Percentiles rank a stretch among this genome's conserved stretches.
These are phyloP conservation scores for Oryzias woworae DNA, from an alignment of 2,113 vertebrate species.

Conservation along the genomic window DNA sequence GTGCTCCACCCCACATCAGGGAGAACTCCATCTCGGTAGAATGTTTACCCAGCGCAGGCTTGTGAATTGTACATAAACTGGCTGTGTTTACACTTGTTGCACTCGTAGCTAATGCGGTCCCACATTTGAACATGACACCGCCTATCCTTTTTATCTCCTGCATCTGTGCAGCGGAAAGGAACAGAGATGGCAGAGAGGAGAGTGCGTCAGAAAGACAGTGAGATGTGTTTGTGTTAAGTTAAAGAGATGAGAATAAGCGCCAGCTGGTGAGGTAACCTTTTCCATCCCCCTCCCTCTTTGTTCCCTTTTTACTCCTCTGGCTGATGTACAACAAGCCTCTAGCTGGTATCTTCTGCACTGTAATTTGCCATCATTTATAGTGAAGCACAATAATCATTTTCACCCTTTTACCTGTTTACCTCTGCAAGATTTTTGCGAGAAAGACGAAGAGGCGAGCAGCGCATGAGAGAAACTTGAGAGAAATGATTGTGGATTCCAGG, in stretches of 20 bases:
- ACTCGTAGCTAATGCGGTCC: conserved; percentile 55
- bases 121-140: conserved; percentile 56
- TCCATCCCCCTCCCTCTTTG: conserved; percentile 56
- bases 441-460: conserved; percentile 10
- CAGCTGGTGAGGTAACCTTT: conserved; percentile 72
- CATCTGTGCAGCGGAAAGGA: conserved; percentile 44
- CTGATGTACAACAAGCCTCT: conserved; percentile 43
- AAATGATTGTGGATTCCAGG: conserved; percentile 20
- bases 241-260: conserved; percentile 50
- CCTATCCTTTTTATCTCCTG: conserved; percentile 58
- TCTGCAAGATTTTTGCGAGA: conserved; percentile 33
- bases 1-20: conserved; percentile 24
- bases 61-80: conserved; percentile 37
- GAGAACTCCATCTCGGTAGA: conserved; percentile 16
- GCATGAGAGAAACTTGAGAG: conserved; percentile 10
- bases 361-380: conserved; percentile 57
- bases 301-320: conserved; percentile 49
- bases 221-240: conserved; percentile 21
- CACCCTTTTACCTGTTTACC: conserved; percentile 57
- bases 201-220: conserved; percentile 32
- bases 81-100: conserved; percentile 66
- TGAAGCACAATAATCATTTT: conserved; percentile 42
- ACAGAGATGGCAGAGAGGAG: conserved; percentile 42
- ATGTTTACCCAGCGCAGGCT: conserved; percentile 24
- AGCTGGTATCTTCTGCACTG: conserved; percentile 51